These are phyloP conservation scores for Pogonocichla stellata DNA, from an alignment of 2,113 vertebrate genomes.

Conservation along the genomic window DNA sequence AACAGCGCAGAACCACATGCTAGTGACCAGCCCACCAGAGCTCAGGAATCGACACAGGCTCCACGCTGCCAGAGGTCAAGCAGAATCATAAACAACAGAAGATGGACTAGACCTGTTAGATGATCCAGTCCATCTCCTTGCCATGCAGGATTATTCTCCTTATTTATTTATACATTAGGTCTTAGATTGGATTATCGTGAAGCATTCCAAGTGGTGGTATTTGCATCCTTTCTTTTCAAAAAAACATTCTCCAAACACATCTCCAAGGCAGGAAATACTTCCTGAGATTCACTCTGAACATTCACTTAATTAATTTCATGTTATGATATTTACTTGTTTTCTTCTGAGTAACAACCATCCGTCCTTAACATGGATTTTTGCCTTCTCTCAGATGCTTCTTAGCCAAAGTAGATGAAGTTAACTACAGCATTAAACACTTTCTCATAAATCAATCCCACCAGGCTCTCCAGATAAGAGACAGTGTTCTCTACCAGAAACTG, in stretches of 20 bases:
- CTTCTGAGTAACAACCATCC: background rate
- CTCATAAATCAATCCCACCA: background rate
- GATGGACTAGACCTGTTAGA: conserved; percentile 49
- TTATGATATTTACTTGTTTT: conserved; percentile 1
- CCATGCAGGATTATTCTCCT: conserved; percentile 49
- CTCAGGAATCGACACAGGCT: conserved; percentile 34
- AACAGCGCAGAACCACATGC: conserved; percentile 40
- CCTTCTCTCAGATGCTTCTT: conserved; percentile 59
- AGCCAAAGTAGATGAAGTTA: conserved; percentile 46
- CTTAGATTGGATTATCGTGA: background rate
- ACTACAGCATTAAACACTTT: background rate
- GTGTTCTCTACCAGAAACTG: conserved; percentile 1
- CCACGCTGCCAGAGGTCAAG: conserved; percentile 63
- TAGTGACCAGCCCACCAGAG: conserved; percentile 33
- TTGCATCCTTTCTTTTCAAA: conserved; percentile 24
- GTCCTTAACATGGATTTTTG: background rate
- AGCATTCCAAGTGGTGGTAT: conserved; percentile 34
- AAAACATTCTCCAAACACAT: conserved; percentile 24
- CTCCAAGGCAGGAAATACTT: conserved; percentile 16
- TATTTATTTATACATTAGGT: background rate
- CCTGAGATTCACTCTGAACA: background rate
- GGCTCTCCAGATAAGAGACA: background rate
- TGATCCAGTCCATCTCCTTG: conserved; percentile 53
- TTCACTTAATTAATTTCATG: conserved; percentile 60
- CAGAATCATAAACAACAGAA: conserved; percentile 54